Evolutionary conservation across 2,797 vertebrate genomes (phyloP), one percentile per base, ranked within the genome.

Genomic region (Microctenopoma steveboyesi): DNA sequence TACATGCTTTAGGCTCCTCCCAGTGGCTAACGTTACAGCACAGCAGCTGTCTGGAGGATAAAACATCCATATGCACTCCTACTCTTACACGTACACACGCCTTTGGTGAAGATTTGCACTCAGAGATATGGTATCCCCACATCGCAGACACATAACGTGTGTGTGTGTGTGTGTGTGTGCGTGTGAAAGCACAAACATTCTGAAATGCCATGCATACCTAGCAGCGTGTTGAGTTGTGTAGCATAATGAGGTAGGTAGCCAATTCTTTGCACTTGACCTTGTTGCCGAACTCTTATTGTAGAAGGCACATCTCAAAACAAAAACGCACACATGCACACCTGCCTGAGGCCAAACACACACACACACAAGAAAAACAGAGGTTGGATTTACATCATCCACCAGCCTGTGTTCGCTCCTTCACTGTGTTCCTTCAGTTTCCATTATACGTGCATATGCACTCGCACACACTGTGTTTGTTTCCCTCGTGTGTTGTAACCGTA

Each of bases 31-130:
- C 74, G 48, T 83, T 84, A 85, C 83, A 80, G 64, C 35, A 65
- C 69, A 61, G 67, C 88, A 88, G 87, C 84, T 89, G 88, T 78
- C 79, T 74, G 47, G 52, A 62, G 79, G 59, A 76, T 63, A 59
- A 58, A 64, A 77, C 59, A 64, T 58, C 60, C 66, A 69, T n/a
- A 28, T 28, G n/a, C 63, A 54, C 60, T 2, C 54, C 58, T 42
- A 48, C 72, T 70, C 64, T 48, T 18, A 37, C 51, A 64, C 37
- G 4, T 16, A 13, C 46, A 68, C 43, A 51, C 58, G 50, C 37
- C 70, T 67, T 54, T 35, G 52, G 66, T 59, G 64, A 64, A 72
- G 57, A 65, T 74, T 57, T 55, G 49, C 60, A 57, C 58, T 62
- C 52, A 68, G 27, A 69, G 35, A 56, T 3, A 2, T 47, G 1